Base-by-base conservation (phyloP, 2,888 invertebrate genomes). In the Thecocarcelia acutangulata region DNA sequence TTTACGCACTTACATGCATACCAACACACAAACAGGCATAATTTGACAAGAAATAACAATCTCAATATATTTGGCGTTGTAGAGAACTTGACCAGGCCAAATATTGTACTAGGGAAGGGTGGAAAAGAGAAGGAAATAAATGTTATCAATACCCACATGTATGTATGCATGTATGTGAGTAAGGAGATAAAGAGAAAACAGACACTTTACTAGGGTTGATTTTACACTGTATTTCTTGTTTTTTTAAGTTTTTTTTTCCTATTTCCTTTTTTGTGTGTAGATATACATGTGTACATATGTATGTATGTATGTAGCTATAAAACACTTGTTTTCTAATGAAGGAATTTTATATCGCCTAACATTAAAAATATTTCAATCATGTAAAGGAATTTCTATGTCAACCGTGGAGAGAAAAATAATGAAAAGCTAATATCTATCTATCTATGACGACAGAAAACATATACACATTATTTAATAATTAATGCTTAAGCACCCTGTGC, bases 401-500 rank as follows among this genome's bases (percentile, higher is more conserved):
- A 28, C 28, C n/a, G 5, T 2, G n/a, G n/a, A 54, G 50, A 12
- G 13, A 44, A 21, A 5, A 17, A 54, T 11, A 17, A 17, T 42
- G 19, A 19, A 28, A 12, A 50, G n/a, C 64, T 33, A 46, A 19
- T n/a, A n/a, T n/a, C n/a, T n/a, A n/a, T n/a, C n/a, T n/a, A 2
- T 42, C 0, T n/a, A n/a, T 9, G 9, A 28, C 48, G 28, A 52
- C 3, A 24, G 40, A 5, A 48, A 63, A 61, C 12, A 40, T 13
- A 42, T 24, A n/a, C 24, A 59, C 9, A 33, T 6, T 28, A 12
- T 15, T 17, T 33, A 46, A 42, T 19, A 46, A 42, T 44, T 42
- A 58, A 12, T 17, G 33, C 33, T 48, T 50, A 37, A 42, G 46
- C 80, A 69, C 74, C 80, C 80, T 74, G 74, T 80, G 63, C 19